Conservation (phyloP, 2,113 vertebrate species). For the Trichomycterus rosablanca region DNA sequence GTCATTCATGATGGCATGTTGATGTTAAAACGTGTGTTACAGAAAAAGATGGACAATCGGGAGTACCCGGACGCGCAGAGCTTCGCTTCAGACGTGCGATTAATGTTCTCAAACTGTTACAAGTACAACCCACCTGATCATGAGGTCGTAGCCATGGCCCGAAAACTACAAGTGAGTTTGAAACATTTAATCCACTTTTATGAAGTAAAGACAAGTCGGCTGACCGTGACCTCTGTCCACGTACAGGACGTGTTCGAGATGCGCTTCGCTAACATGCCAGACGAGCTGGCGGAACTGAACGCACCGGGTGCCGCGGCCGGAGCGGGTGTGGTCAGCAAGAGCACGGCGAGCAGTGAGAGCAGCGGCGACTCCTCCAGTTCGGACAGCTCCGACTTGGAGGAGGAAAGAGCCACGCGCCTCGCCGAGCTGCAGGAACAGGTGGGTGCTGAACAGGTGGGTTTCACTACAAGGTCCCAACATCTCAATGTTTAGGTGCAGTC, state of each 20-base stretch:
- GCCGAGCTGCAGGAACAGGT: slow-evolving; percentile 89
- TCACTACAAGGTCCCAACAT: slow-evolving; percentile 37
- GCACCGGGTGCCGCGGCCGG: slow-evolving; percentile 49
- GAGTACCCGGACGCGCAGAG: slow-evolving; percentile 85
- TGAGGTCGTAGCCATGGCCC: slow-evolving; percentile 83
- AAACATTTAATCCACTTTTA: neutral
- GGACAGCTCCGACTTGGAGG: slow-evolving; percentile 77
- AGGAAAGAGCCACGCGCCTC: slow-evolving; percentile 76
- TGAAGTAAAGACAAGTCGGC: too few species aligned
- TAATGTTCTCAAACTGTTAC: slow-evolving; percentile 99
- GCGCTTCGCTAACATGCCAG: slow-evolving; percentile 91
- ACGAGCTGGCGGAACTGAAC: slow-evolving; percentile 70
- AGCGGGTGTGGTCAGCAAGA: slow-evolving; percentile 65
- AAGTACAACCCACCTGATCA: slow-evolving; percentile 95
- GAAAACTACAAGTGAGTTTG: slow-evolving; percentile 85
- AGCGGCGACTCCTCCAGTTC: slow-evolving; percentile 68
- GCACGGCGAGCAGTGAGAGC: slow-evolving; percentile 71
- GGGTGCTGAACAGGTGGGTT: slow-evolving; percentile 62
- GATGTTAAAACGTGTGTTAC: slow-evolving; percentile 30
- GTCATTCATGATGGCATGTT: too few species aligned
- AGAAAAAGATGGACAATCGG: slow-evolving; percentile 89
- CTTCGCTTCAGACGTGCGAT: slow-evolving; percentile 87
- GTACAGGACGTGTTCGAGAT: slow-evolving; percentile 88
- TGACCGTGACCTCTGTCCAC: neutral
- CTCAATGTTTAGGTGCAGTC: slow-evolving; percentile 2